These are phyloP conservation scores for Mnemiopsis leidyi DNA, from an alignment of 37 sponge, comb jelly and placozoan genomes.

Conservation along the genomic window DNA sequence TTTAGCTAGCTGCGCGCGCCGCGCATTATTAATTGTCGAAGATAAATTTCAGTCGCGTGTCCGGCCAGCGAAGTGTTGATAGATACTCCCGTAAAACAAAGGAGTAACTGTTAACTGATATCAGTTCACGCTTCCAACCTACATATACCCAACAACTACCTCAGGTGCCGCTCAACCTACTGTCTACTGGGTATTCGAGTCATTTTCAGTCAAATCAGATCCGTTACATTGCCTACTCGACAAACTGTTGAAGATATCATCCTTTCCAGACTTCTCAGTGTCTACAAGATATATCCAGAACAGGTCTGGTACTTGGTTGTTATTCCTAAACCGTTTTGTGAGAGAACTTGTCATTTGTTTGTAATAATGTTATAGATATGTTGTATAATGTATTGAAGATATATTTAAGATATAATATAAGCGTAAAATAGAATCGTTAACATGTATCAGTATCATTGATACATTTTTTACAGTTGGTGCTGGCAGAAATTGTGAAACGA, in stretches of 20 bases:
- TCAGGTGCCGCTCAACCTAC: conserved; percentile 58
- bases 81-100: background rate
- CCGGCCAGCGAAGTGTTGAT: background rate
- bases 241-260: conserved; percentile 29
- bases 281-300: conserved; percentile 29
- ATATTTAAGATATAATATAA: too few relatives aligned
- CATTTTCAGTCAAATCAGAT: conserved; percentile 6
- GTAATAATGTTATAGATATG: too few relatives aligned
- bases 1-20: too few relatives aligned
- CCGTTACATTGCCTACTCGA: conserved; percentile 5
- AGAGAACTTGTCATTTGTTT: too few relatives aligned
- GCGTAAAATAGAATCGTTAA: too few relatives aligned
- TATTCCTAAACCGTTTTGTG: too few relatives aligned
- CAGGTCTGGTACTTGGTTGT: too few relatives aligned
- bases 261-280: background rate
- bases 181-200: conserved; percentile 55
- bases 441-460: too few relatives aligned
- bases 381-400: too few relatives aligned
- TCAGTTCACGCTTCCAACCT: background rate
- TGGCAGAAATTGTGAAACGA: background rate
- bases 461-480: conserved; percentile 53
- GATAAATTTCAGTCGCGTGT: background rate
- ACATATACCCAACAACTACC: background rate
- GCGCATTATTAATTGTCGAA: background rate
- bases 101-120: background rate